These are phyloP conservation scores for Odontamblyopus rebecca DNA, from an alignment of 2,797 vertebrate genomes.

Conservation along the genomic window DNA sequence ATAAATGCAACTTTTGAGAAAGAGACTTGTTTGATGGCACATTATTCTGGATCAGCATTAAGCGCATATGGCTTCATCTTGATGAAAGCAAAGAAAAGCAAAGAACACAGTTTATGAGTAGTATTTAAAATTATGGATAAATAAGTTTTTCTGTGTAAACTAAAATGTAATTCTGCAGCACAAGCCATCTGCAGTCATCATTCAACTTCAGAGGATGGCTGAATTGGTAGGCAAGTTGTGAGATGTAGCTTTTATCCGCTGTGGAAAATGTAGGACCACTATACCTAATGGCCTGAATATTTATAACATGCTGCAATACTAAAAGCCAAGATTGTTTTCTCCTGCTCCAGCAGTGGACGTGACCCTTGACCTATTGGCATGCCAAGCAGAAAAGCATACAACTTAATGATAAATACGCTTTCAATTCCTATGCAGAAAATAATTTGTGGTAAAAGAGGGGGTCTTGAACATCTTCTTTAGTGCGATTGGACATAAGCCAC, in stretches of 20 bases:
- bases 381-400: background rate
- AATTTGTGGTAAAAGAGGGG: slow-evolving; percentile 25
- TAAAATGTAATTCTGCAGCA: slow-evolving; percentile 6
- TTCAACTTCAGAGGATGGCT: background rate
- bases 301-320: background rate
- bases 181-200: background rate
- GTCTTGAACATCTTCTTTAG: slow-evolving; percentile 21
- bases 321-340: background rate
- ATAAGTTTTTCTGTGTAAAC: background rate
- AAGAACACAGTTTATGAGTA: slow-evolving; percentile 1
- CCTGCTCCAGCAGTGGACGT: background rate
- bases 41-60: background rate
- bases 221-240: background rate
- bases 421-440: slow-evolving; percentile 18
- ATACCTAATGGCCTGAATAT: slow-evolving; percentile 8
- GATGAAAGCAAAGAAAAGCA: background rate
- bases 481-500: slow-evolving; percentile 9
- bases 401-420: slow-evolving; percentile 1
- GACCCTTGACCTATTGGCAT: background rate
- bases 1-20: background rate
- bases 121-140: background rate
- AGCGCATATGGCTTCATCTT: background rate
- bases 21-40: background rate
- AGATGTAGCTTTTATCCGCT: background rate
- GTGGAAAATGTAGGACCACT: background rate